These are phyloP conservation scores for Euzophera pinguis DNA, from an alignment of 2,888 invertebrate genomes.

Conservation along the genomic window DNA sequence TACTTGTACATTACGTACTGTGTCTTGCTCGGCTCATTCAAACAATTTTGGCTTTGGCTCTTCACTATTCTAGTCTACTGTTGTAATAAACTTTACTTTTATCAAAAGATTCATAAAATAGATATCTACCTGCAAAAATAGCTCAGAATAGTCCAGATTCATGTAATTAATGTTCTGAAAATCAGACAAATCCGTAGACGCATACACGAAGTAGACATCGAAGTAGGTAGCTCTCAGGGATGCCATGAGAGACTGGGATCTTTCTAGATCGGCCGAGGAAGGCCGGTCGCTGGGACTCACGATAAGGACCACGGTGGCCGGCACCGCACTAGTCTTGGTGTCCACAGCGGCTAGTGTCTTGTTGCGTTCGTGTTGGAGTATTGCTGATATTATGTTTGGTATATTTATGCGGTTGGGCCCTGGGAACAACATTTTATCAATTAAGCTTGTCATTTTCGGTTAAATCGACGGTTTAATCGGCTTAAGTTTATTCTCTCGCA, in stretches of 20 bases:
- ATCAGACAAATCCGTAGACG: slow-evolving; percentile 58
- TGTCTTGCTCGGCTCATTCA: no score
- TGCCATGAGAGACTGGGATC: slow-evolving; percentile 57
- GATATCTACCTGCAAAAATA: slow-evolving; percentile 58
- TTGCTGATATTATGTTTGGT: slow-evolving; percentile 65
- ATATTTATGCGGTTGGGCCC: slow-evolving; percentile 78
- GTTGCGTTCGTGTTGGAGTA: slow-evolving; percentile 68
- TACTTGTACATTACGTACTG: no score
- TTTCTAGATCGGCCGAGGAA: slow-evolving; percentile 59
- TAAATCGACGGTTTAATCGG: no score
- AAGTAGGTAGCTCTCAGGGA: slow-evolving; percentile 68
- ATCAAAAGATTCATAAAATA: neutral
- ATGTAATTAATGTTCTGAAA: slow-evolving; percentile 70
- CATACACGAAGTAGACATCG: slow-evolving; percentile 77
- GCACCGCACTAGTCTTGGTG: slow-evolving; percentile 49
- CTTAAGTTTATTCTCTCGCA: no score
- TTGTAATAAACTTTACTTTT: no score
- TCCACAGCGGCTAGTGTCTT: slow-evolving; percentile 56
- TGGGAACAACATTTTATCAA: slow-evolving; percentile 35
- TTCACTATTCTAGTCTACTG: no score
- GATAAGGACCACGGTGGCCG: slow-evolving; percentile 73
- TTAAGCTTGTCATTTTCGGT: no score
- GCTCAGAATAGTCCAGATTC: slow-evolving; percentile 70
- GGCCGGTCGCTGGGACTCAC: slow-evolving; percentile 71
- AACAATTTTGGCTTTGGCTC: no score